Evolutionary conservation across 2,888 invertebrate species (phyloP).

Genomic region (Tiliacea citrago): DNA sequence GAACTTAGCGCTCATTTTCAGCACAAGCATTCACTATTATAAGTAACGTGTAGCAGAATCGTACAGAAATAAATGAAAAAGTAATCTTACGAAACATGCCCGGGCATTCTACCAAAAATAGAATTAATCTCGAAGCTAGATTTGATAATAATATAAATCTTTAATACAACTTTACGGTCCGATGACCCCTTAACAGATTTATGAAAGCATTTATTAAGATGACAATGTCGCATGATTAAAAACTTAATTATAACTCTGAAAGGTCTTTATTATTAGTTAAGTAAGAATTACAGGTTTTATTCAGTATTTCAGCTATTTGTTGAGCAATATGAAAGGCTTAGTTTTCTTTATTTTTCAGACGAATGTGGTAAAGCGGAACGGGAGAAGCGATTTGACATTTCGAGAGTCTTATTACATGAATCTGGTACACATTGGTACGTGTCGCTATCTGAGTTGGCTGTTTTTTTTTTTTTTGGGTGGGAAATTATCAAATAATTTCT

Average conservation of each 20-base stretch:
- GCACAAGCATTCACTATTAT: background rate
- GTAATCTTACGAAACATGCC: slow-evolving; percentile 10
- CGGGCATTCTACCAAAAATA: slow-evolving; percentile 15
- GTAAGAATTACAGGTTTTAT: slow-evolving; percentile 32
- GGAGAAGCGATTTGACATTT: slow-evolving; percentile 17
- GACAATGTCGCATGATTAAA: slow-evolving; percentile 33
- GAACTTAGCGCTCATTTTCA: background rate
- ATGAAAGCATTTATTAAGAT: slow-evolving; percentile 27
- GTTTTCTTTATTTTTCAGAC: slow-evolving; percentile 17
- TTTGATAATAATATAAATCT: slow-evolving; percentile 22
- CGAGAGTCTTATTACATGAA: background rate
- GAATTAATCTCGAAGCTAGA: slow-evolving; percentile 13
- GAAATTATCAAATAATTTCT: no score
- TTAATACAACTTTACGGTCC: slow-evolving; percentile 27
- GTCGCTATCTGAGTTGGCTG: no score
- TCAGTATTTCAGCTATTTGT: slow-evolving; percentile 34
- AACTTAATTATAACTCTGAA: slow-evolving; percentile 36
- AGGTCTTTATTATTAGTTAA: slow-evolving; percentile 43
- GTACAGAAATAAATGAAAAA: slow-evolving; percentile 18
- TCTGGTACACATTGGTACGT: background rate
- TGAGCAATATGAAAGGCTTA: slow-evolving; percentile 32
- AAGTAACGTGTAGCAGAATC: background rate
- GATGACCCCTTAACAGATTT: slow-evolving; percentile 25
- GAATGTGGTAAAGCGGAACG: slow-evolving; percentile 31
- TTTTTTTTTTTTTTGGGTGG: no score